These are phyloP conservation scores for Cyprinodon diabolis DNA, from an alignment of 2,797 vertebrate genomes.

Conservation along the genomic window DNA sequence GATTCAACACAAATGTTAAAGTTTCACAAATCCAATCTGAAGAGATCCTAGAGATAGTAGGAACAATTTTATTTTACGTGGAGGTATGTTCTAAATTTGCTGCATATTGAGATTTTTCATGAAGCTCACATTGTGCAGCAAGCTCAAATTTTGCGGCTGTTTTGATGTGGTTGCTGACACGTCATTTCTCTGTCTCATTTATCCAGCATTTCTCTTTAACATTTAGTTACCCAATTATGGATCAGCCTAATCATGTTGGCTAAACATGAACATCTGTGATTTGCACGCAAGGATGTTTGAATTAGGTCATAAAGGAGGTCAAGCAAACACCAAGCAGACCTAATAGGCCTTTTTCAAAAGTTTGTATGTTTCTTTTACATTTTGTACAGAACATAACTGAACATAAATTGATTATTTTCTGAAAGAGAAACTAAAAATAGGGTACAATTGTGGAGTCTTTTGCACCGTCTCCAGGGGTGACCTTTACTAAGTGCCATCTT, in stretches of 20 bases:
- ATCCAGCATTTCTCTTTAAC: constrained; percentile 12
- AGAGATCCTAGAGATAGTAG: not conserved
- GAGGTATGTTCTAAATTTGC: constrained; percentile 15
- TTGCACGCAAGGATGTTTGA: constrained; percentile 6
- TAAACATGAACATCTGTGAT: constrained; percentile 2
- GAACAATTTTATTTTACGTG: not conserved
- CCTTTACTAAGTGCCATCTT: not conserved
- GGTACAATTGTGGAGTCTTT: not conserved
- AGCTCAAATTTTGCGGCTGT: constrained; percentile 25
- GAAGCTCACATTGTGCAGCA: constrained; percentile 25
- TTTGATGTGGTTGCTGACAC: constrained; percentile 50
- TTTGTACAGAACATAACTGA: not conserved
- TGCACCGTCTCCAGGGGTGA: not conserved
- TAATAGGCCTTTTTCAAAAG: not conserved
- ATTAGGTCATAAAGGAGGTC: not conserved
- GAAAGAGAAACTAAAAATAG: not conserved
- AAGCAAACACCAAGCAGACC: constrained; percentile 1
- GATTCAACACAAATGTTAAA: not conserved
- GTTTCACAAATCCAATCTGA: not conserved
- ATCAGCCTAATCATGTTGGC: constrained; percentile 27
- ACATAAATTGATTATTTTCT: not conserved
- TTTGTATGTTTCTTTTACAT: no score
- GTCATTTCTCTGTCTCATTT: constrained; percentile 39
- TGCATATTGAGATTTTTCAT: constrained; percentile 46
- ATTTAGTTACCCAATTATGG: constrained; percentile 26